phyloP scores from a whole-genome alignment of 2,888 invertebrate species.

The Machimus atricapillus region DNA sequence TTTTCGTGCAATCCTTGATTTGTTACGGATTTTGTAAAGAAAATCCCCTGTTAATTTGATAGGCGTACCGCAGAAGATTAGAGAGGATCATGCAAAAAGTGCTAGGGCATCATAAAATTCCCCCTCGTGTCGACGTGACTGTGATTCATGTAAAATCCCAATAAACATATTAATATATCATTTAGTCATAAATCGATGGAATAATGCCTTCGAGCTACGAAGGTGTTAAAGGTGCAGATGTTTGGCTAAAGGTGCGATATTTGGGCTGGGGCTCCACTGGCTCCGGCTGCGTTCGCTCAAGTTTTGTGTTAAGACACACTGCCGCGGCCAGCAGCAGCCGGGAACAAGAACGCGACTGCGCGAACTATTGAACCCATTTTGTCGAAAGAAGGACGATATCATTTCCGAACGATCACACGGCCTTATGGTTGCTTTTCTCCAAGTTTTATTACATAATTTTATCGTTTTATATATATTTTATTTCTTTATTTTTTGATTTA shows the following conservation, averaged over 20 bases:
- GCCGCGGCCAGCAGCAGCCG: no score
- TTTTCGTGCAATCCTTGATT: neutral
- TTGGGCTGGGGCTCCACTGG: neutral
- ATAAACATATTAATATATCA: neutral
- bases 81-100: neutral
- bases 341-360: neutral
- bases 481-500: neutral
- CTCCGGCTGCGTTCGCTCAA: neutral
- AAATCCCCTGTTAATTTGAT: neutral
- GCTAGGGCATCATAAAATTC: neutral
- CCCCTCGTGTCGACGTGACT: neutral
- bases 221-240: neutral
- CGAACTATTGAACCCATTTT: slow-evolving; percentile 29
- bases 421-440: neutral
- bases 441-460: slow-evolving; percentile 10
- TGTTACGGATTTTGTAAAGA: neutral
- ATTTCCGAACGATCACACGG: neutral
- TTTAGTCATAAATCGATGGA: neutral
- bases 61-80: neutral
- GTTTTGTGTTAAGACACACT: neutral
- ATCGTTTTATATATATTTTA: neutral
- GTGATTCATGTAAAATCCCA: neutral
- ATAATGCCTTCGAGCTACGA: neutral
- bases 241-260: neutral
- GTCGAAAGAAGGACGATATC: slow-evolving; percentile 3